phyloP scores from a whole-genome alignment of 1,140 invertebrate genomes.

The Vanessa tameamea region DNA sequence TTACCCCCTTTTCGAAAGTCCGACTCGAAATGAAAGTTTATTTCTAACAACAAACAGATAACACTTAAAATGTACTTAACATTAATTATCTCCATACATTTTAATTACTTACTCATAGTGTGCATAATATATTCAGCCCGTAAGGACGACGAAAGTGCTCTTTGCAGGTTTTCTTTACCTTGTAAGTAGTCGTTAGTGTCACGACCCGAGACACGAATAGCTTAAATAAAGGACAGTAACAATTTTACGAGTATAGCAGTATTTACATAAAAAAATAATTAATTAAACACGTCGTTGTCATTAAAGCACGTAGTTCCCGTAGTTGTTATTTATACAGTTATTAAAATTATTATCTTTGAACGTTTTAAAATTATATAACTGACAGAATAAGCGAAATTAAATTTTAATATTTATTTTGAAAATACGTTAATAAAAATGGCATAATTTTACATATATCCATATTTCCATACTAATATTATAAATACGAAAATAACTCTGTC shows the following conservation, averaged over 20 bases:
- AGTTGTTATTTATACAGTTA: neutral
- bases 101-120: neutral
- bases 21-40: too few species aligned
- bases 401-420: too few species aligned
- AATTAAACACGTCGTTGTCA: neutral
- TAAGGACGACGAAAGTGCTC: constrained; percentile 11
- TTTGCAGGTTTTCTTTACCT: constrained; percentile 5
- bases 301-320: neutral
- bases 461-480: too few species aligned
- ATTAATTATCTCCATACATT: neutral
- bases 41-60: too few species aligned
- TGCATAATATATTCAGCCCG: neutral
- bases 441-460: too few species aligned
- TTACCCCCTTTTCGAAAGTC: too few species aligned
- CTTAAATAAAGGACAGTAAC: constrained; percentile 1
- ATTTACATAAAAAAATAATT: constrained; percentile 1
- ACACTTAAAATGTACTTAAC: too few species aligned
- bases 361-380: too few species aligned
- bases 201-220: neutral
- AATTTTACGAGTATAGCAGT: neutral
- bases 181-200: constrained; percentile 14
- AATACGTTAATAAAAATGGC: too few species aligned
- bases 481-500: too few species aligned
- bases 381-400: too few species aligned
- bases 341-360: too few species aligned